These are phyloP conservation scores for Furnarius figulus DNA, from an alignment of 2,113 vertebrate genomes.

Conservation along the genomic window DNA sequence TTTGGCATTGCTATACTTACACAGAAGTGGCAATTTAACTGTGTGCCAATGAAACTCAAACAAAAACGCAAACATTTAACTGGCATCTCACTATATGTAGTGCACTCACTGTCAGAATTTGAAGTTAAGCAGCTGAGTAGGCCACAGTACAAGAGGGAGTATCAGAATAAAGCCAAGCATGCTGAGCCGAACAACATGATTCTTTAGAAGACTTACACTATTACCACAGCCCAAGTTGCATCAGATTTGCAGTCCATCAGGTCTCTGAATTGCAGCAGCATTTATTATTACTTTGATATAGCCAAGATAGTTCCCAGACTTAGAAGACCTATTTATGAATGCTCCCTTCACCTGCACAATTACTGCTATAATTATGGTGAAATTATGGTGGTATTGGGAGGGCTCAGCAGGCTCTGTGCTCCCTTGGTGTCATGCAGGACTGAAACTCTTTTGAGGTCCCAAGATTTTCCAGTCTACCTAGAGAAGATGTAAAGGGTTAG, in stretches of 20 bases:
- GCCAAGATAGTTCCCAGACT: not conserved
- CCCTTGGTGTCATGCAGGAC: not conserved
- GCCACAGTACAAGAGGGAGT: not conserved
- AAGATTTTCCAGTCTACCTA: not conserved
- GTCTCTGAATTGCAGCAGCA: not conserved
- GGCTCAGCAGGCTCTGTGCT: not conserved
- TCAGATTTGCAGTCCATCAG: not conserved
- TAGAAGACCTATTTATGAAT: not conserved
- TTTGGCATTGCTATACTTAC: not conserved
- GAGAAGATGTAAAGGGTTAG: not conserved
- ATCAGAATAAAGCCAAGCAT: not conserved
- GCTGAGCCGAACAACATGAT: not conserved
- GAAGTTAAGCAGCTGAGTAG: not conserved
- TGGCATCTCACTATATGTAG: not conserved
- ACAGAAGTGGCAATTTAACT: not conserved
- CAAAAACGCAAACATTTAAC: not conserved
- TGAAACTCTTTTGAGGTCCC: not conserved
- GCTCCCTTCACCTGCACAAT: not conserved
- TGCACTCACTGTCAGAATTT: not conserved
- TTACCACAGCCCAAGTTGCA: not conserved
- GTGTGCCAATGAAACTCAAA: not conserved
- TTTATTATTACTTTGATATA: not conserved
- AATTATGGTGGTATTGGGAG: not conserved
- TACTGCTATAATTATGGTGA: not conserved
- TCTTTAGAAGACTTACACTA: not conserved